Conservation (phyloP, 2,797 vertebrate species). For the Sparidentex hasta region DNA sequence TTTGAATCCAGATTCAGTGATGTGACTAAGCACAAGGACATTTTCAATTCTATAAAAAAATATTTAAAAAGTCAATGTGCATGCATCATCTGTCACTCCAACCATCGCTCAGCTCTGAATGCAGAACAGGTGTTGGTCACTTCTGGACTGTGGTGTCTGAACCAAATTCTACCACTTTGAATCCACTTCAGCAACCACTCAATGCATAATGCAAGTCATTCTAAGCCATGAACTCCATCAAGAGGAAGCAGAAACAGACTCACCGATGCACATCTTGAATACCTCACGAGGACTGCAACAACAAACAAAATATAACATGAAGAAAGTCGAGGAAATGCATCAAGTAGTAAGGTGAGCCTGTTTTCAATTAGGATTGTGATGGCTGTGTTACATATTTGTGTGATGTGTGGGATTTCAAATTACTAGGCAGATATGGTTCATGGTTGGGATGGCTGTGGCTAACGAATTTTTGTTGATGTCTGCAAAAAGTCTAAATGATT, state of each 20-base stretch:
- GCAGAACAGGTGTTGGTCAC: not conserved
- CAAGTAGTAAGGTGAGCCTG: not conserved
- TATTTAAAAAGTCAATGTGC: not conserved
- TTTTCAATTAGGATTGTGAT: not conserved
- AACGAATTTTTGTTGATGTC: no score
- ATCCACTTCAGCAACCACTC: not conserved
- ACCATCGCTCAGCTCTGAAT: not conserved
- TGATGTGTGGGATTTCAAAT: not conserved
- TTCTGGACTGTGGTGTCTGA: not conserved
- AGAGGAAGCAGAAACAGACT: not conserved
- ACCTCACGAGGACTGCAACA: not conserved
- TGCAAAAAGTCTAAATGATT: no score
- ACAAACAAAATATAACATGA: not conserved
- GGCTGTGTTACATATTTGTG: not conserved
- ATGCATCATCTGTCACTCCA: not conserved
- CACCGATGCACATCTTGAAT: not conserved
- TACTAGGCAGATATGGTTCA: not conserved
- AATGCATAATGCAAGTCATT: not conserved
- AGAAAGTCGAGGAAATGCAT: not conserved
- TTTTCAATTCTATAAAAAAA: not conserved
- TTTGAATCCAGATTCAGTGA: no score
- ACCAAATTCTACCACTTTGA: not conserved
- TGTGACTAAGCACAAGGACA: not conserved
- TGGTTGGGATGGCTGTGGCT: not conserved
- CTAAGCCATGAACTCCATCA: not conserved